Conservation (phyloP, 2,888 invertebrate species). For the Parnassius smintheus region DNA sequence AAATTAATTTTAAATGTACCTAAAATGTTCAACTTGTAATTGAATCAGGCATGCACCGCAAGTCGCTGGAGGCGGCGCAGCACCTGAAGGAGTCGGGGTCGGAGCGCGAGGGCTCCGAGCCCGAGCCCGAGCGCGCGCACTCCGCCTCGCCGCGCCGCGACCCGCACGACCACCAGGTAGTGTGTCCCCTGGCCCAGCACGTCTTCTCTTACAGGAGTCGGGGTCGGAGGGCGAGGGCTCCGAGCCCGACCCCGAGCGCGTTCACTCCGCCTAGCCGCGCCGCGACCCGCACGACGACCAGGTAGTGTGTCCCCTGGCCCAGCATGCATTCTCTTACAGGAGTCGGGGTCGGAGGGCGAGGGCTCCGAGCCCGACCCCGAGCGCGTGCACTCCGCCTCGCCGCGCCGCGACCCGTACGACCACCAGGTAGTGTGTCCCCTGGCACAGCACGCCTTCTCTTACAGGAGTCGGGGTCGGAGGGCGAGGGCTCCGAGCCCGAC, state of each 20-base stretch:
- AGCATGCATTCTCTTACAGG: slow-evolving; percentile 86
- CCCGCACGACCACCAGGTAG: slow-evolving; percentile 71
- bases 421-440: slow-evolving; percentile 55
- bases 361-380: slow-evolving; percentile 78
- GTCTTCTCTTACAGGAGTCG: slow-evolving; percentile 89
- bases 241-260: slow-evolving; percentile 68
- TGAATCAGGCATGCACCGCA: slow-evolving; percentile 97
- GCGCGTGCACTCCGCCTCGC: slow-evolving; percentile 53
- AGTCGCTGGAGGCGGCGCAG: slow-evolving; percentile 98
- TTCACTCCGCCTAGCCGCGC: slow-evolving; percentile 52
- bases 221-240: slow-evolving; percentile 87
- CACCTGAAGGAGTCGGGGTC: slow-evolving; percentile 94
- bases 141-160: slow-evolving; percentile 58
- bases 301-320: slow-evolving; percentile 40
- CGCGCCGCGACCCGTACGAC: slow-evolving; percentile 67
- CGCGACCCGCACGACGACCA: slow-evolving; percentile 72
- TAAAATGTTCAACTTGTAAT: not conserved
- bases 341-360: slow-evolving; percentile 87
- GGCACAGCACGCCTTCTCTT: not conserved
- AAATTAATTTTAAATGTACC: not conserved
- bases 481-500: slow-evolving; percentile 82
- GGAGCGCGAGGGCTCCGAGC: slow-evolving; percentile 84
- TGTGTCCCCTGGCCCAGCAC: no score
- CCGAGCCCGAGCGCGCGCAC: slow-evolving; percentile 63
- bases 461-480: slow-evolving; percentile 86